Base-by-base conservation (phyloP, 2,797 vertebrate genomes). In the Odontamblyopus lacepedii region DNA sequence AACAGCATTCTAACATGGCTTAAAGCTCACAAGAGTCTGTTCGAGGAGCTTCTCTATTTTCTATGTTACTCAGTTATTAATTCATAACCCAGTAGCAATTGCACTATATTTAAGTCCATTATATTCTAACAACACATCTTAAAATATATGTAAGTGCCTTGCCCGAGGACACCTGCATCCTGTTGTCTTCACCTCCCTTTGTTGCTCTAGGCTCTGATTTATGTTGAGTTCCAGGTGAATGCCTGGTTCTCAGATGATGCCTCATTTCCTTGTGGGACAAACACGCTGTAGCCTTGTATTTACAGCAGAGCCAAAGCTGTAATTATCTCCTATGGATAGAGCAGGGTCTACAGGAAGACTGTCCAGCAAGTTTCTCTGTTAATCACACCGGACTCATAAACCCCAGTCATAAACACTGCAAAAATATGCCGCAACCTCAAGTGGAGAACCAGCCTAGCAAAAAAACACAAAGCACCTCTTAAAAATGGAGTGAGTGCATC, bases 311-410 rank as follows among this genome's bases (percentile, higher is more conserved):
- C 64, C 70, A 29, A 38, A 50, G 77, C 89, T 76, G 76, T 89
- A 90, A 94, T 92, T 83, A 93, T 88, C 84, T 85, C 74, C 87
- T 57, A 74, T 69, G 75, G 85, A 86, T 79, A 75, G 81, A 80
- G 67, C 30, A 70, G 67, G 80, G 82, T 75, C 84, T 79, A 72
- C 84, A 87, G 87, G 85, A 89, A 82, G 85, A 85, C 70, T 76
- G 74, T 51, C 76, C 77, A 38, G 61, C 74, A 75, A 83, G 81
- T 75, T 77, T 81, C 55, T 76, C 69, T 19, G 77, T 88, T 92
- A 91, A 90, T 92, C 91, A 92, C 70, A n/a, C n/a, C 1, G 48
- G 79, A 81, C 85, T 88, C 89, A 82, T 91, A 88, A 92, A 93
- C 79, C 69, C 83, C 67, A 74, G 81, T 81, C 83, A 74, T 87